Conservation (phyloP, 37 sponge, comb jelly and placozoan species). For the Spongilla lacustris region DNA sequence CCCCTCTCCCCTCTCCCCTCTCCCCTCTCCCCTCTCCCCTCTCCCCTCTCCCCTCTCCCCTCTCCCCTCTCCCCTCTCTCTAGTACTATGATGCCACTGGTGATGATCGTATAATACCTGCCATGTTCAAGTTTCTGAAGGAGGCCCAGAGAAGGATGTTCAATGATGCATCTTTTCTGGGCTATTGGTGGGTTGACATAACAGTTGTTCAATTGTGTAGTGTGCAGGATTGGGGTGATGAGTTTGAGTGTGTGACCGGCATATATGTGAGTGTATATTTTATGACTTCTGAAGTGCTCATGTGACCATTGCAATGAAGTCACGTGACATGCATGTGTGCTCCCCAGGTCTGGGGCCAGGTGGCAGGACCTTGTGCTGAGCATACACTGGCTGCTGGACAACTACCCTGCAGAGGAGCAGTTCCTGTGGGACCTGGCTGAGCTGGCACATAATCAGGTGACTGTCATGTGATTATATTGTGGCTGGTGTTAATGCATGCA, state of each 20-base stretch:
- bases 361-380: conserved; percentile 78
- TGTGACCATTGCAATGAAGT: too few relatives aligned
- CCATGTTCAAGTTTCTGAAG: conserved; percentile 65
- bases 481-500: not conserved
- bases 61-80: too few relatives aligned
- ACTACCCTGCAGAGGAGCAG: conserved; percentile 64
- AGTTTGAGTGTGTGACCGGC: too few relatives aligned
- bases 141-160: conserved; percentile 61
- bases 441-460: conserved; percentile 60
- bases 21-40: too few relatives aligned
- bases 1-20: too few relatives aligned
- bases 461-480: too few relatives aligned
- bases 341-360: conserved; percentile 53
- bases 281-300: too few relatives aligned
- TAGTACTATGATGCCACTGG: conserved; percentile 68
- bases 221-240: too few relatives aligned
- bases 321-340: too few relatives aligned
- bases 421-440: conserved; percentile 82
- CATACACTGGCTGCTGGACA: conserved; percentile 73
- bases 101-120: conserved; percentile 58
- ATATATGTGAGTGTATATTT: too few relatives aligned
- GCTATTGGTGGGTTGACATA: conserved; percentile 34
- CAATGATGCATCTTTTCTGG: conserved; percentile 21
- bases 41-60: too few relatives aligned
- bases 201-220: too few relatives aligned